Evolutionary conservation across 2,113 vertebrate species (phyloP).

Genomic region (Tichodroma muraria): DNA sequence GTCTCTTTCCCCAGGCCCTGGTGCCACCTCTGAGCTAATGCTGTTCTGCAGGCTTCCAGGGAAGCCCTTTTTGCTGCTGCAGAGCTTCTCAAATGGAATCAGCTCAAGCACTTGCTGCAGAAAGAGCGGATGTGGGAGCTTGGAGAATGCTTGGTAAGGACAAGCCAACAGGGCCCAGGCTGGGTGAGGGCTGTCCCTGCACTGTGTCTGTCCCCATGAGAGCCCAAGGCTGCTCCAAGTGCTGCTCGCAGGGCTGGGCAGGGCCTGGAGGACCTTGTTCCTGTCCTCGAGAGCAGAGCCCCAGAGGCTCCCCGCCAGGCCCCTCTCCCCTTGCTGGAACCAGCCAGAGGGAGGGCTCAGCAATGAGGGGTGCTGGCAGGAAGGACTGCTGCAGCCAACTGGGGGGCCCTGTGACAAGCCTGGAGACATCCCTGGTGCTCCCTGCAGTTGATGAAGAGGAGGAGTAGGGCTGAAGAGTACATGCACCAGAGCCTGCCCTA

Average conservation of each 20-base stretch:
- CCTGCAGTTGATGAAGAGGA: background rate
- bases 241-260: background rate
- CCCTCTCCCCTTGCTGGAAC: background rate
- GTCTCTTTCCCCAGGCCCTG: background rate
- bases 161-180: background rate
- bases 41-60: background rate
- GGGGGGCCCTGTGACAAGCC: background rate
- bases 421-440: background rate
- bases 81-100: background rate
- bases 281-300: fast-evolving
- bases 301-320: background rate
- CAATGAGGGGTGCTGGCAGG: background rate
- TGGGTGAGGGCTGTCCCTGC: background rate
- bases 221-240: background rate
- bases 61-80: background rate
- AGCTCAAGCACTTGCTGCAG: background rate
- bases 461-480: background rate
- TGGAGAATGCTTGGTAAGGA: background rate
- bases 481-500: background rate
- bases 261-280: background rate
- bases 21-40: background rate
- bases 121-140: background rate
- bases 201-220: background rate
- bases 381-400: background rate
- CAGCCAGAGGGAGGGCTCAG: background rate